Evolutionary conservation across 1,140 invertebrate genomes (phyloP), one percentile per base, ranked within the genome.

Genomic region (Rhagoletis zephyria): DNA sequence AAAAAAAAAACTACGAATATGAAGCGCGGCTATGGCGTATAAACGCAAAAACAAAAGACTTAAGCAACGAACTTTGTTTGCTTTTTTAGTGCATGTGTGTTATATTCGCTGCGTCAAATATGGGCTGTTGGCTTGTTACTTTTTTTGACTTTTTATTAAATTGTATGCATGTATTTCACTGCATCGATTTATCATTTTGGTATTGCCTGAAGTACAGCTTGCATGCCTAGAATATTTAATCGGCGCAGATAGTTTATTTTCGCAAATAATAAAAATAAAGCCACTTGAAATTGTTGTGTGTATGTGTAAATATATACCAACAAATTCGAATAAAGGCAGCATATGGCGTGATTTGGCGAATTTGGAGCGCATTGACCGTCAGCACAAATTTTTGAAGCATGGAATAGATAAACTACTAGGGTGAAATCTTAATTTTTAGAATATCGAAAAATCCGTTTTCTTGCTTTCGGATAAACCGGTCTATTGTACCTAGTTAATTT

Each of bases 21-120:
- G n/a, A 77, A 56, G n/a, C 45, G 1, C 67, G 40, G 42, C 30
- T 3, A 70, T 45, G 30, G 42, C 65, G 42, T 14, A 70, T 7
- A 6, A 16, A 19, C 42, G 12, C 6, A 67, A 10, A 67, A 19
- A 89, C 91, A 86, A 92, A 92, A 91, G 91, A 92, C 90, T 90
- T 92, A 92, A 89, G 91, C 88, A 90, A 90, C 89, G 74, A 92
- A 92, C 91, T 90, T 89, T 9, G 10, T n/a, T 19, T 81, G 1
- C 56, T 56, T 30, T 30, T 30, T 30, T 30, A 30, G 30, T 30
- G 30, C 1, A 30, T 30, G 30, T 30, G 30, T 81, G 4, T 56
- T n/a, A 74, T 42, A 42, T 40, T 48, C 1, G 7, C 45, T 10
- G 45, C 70, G 42, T 74, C 16, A 14, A 74, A 74, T 51, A 14